Evolutionary conservation across 2,888 invertebrate genomes (phyloP), one percentile per base, ranked within the genome.

Genomic region (Lithophane semibrunnea): DNA sequence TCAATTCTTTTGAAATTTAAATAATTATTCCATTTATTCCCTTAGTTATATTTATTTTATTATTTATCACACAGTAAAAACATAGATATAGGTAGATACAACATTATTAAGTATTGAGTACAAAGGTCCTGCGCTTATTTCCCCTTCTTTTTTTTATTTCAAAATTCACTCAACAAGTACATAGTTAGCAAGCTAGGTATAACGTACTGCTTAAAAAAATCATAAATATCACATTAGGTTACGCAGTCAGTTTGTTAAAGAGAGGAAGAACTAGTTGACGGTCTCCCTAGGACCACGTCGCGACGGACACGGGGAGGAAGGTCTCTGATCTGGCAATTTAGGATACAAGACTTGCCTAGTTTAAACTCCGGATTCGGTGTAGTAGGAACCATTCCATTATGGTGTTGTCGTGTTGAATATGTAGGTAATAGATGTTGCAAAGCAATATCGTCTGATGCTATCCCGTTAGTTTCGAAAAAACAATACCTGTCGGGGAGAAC

Each of bases 241-340:
- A 58, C 56, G 16, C 5, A 42, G 47, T 66, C 60, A 29, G 24
- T 60, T 64, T 24, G 60, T 47, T 68, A 98, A 92, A 98, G 58
- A 84, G 72, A 84, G 85, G 82, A 85, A 80, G 76, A 65, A 66
- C 73, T 80, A 73, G 76, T 84, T 80, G 75, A 49, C 68, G 61
- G n/a, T 72, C 76, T 69, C 72, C 76, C 81, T 47, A 69, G 12
- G 58, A 83, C 18, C 47, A 61, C 61, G 58, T 13, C 37, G 49
- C 44, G 37, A 18, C 24, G 24, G 16, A 37, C 52, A 61, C 80
- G 63, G 83, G 80, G 67, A 79, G 85, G 76, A 76, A 80, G 81
- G 61, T 72, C 64, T 66, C 54, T 67, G 69, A 84, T 76, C 47
- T 75, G 52, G 66, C 73, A 66, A 83, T 82, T 81, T 66, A 73